Percentiles rank a stretch among this genome's conserved stretches.
phyloP scores from a whole-genome alignment of 2,113 vertebrate species.

The Malaclemys terrapin region DNA sequence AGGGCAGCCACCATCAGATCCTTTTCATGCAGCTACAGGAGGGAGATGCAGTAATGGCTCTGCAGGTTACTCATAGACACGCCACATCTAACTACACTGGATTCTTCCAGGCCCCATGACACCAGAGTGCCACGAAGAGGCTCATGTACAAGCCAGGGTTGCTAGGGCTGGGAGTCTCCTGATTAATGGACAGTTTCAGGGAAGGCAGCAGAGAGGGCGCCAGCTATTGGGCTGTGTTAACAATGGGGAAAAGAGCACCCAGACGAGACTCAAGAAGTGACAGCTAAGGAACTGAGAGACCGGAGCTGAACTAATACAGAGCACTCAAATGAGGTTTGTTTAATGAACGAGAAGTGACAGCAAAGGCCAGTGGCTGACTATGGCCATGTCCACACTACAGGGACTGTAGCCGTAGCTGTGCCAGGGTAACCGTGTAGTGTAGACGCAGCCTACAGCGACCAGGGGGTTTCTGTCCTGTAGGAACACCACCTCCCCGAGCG shows the following conservation, averaged over 20 bases:
- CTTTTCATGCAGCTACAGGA: accelerated
- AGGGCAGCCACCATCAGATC: not conserved
- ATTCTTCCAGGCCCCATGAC: not conserved
- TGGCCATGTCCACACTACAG: no score
- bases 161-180: not conserved
- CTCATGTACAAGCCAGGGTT: not conserved
- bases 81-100: accelerated
- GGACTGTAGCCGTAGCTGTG: no score
- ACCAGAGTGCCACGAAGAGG: not conserved
- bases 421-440: no score
- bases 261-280: not conserved
- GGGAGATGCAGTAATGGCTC: not conserved
- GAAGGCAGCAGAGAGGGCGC: not conserved
- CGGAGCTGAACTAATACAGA: accelerated
- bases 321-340: not conserved
- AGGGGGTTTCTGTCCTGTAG: no score
- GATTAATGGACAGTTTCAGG: not conserved
- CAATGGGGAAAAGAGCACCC: accelerated
- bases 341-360: not conserved
- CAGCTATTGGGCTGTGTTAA: not conserved
- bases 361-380: no score
- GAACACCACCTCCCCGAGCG: no score
- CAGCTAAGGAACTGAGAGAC: not conserved
- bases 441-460: no score
- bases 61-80: not conserved